A percentile compares a stretch with the other conserved stretches of the same genome.
These are phyloP conservation scores for Oryctes rhinoceros DNA, from an alignment of 1,140 invertebrate species.

Conservation along the genomic window DNA sequence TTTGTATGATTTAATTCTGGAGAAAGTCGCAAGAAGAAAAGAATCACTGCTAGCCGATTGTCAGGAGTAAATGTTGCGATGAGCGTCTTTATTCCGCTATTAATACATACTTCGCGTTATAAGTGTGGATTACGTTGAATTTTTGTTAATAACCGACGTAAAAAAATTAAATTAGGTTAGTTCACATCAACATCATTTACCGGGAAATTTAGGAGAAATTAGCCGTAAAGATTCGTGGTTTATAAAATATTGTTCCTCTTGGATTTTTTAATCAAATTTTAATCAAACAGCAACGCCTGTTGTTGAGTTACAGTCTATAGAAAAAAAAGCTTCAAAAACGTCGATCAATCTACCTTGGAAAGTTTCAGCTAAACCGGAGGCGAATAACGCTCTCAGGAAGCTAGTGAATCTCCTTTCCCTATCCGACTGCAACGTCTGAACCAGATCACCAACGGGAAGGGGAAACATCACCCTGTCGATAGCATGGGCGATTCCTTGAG, in stretches of 20 bases:
- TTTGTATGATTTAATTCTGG: no score
- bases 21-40: not conserved
- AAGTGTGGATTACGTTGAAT: not conserved
- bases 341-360: conserved; percentile 67
- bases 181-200: no score
- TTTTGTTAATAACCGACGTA: no score
- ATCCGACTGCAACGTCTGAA: conserved; percentile 83
- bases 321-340: not conserved
- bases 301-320: no score
- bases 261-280: no score
- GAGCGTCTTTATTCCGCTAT: no score
- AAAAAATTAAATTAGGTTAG: no score
- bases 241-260: no score
- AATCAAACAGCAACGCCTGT: not conserved
- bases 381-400: conserved; percentile 78
- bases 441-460: conserved; percentile 81
- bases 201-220: no score
- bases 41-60: not conserved
- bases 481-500: conserved; percentile 85
- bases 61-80: no score
- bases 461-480: conserved; percentile 90
- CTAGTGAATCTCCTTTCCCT: conserved; percentile 79
- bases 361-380: conserved; percentile 77
- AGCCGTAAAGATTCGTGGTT: no score
- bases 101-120: not conserved